Evolutionary conservation across 2,797 vertebrate species (phyloP).

Genomic region (Myripristis jacobus): DNA sequence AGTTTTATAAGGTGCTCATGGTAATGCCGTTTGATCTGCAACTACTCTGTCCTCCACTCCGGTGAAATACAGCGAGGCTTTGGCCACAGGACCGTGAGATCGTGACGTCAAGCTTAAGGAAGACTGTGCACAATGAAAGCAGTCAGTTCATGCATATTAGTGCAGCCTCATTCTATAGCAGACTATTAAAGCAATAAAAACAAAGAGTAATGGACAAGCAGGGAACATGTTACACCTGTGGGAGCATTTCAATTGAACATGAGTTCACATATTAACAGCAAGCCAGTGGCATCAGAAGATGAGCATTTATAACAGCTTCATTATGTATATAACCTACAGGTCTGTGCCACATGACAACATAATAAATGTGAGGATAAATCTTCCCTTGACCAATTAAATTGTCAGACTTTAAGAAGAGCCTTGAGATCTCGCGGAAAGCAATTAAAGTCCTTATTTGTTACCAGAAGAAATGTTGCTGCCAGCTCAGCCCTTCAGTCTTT

Average conservation of each 20-base stretch:
- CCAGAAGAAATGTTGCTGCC: background rate
- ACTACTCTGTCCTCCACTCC: conserved; percentile 39
- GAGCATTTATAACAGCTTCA: conserved; percentile 32
- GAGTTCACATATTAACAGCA: conserved; percentile 19
- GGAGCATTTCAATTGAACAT: conserved; percentile 3
- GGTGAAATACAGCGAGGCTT: conserved; percentile 23
- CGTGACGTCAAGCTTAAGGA: conserved; percentile 69
- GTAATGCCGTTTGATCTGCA: conserved; percentile 41
- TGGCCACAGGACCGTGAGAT: conserved; percentile 8
- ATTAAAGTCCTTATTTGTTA: conserved; percentile 1
- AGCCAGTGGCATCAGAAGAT: background rate
- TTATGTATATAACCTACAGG: conserved; percentile 45
- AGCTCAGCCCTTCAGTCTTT: no score
- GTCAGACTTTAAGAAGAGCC: background rate
- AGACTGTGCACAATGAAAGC: conserved; percentile 43
- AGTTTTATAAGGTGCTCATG: conserved; percentile 17
- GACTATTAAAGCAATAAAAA: conserved; percentile 6
- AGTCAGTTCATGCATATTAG: conserved; percentile 29
- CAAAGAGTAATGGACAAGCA: conserved; percentile 22
- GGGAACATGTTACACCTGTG: conserved; percentile 22
- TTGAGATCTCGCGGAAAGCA: conserved; percentile 9
- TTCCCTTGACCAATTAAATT: conserved; percentile 12
- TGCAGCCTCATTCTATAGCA: conserved; percentile 9
- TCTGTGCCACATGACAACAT: background rate
- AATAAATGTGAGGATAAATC: background rate